These are phyloP conservation scores for Oligia fasciuncula DNA, from an alignment of 2,888 invertebrate genomes.

Conservation along the genomic window DNA sequence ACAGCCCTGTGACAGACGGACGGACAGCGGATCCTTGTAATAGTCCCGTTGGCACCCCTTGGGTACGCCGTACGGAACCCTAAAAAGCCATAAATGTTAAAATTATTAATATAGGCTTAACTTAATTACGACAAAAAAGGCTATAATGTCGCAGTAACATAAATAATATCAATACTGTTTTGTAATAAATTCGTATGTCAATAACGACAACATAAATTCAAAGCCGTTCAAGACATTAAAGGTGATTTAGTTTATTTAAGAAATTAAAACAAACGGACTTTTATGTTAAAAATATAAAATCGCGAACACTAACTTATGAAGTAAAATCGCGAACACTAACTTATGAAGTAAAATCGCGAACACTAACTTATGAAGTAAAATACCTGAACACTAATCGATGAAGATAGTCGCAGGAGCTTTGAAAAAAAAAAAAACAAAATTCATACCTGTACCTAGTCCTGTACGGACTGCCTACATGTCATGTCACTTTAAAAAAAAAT, in stretches of 20 bases:
- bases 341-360: neutral
- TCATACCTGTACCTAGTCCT: too few species aligned
- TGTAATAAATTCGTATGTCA: constrained; percentile 31
- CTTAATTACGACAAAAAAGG: constrained; percentile 48
- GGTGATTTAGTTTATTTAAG: constrained; percentile 30
- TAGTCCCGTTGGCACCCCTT: too few species aligned
- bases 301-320: neutral
- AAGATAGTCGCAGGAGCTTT: too few species aligned
- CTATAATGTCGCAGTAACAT: constrained; percentile 37
- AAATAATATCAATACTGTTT: constrained; percentile 29
- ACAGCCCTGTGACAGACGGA: neutral
- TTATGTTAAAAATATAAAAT: constrained; percentile 8
- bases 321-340: neutral
- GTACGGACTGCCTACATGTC: too few species aligned
- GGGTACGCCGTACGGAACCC: too few species aligned
- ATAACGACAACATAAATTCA: constrained; percentile 42
- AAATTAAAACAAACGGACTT: neutral
- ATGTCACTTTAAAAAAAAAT: too few species aligned
- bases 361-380: neutral
- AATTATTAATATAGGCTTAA: constrained; percentile 30
- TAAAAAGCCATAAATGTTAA: constrained; percentile 28
- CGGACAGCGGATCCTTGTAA: neutral
- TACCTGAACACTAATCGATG: neutral
- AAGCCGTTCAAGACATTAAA: constrained; percentile 1
- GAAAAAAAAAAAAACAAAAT: too few species aligned